Evolutionary conservation across 2,113 vertebrate genomes (phyloP).

Genomic region (Hippocampus zosterae): DNA sequence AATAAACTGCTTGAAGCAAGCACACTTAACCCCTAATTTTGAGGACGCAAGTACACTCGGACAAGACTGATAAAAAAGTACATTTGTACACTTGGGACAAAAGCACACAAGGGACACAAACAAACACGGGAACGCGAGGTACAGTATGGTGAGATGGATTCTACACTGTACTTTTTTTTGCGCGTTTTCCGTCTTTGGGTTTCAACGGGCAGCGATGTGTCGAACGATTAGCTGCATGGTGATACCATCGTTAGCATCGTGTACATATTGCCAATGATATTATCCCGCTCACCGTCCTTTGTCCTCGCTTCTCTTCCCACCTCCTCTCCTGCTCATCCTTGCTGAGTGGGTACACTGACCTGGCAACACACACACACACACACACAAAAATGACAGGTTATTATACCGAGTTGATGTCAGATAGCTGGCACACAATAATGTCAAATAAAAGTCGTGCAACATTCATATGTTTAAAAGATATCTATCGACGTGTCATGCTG

Average conservation of each 20-base stretch:
- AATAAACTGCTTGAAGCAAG: too few relatives aligned
- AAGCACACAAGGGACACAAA: too few relatives aligned
- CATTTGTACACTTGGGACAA: too few relatives aligned
- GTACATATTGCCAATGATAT: not conserved
- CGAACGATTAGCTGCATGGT: not conserved
- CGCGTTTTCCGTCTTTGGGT: not conserved
- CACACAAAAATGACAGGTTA: not conserved
- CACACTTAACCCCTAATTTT: too few relatives aligned
- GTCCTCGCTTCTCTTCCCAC: constrained; percentile 34
- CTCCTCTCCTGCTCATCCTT: constrained; percentile 50
- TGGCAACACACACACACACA: constrained; percentile 39
- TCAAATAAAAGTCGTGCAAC: constrained; percentile 37
- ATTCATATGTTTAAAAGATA: not conserved
- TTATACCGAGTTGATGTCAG: constrained; percentile 57
- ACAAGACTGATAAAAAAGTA: too few relatives aligned
- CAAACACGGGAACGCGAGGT: too few relatives aligned
- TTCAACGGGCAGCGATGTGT: too few relatives aligned
- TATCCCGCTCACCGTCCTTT: constrained; percentile 3
- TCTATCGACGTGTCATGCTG: not conserved
- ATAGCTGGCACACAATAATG: constrained; percentile 38
- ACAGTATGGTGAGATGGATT: too few relatives aligned
- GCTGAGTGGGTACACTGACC: constrained; percentile 65
- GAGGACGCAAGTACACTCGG: too few relatives aligned
- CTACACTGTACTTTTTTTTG: too few relatives aligned
- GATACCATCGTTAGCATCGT: not conserved